Evolutionary conservation across 2,888 invertebrate genomes (phyloP).

Genomic region (Ethmia dodecea): DNA sequence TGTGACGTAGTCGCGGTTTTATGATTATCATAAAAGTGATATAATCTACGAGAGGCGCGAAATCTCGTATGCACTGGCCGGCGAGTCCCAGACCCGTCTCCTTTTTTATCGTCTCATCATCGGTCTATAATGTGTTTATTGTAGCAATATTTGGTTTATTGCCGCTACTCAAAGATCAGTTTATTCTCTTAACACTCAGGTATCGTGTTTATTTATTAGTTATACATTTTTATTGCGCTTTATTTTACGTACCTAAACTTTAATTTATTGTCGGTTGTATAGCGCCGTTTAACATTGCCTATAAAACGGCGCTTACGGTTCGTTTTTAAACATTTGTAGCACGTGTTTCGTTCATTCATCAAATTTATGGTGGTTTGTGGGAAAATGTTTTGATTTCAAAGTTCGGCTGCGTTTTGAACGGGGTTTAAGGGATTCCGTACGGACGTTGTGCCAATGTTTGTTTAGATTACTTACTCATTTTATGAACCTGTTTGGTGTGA

Average conservation of each 20-base stretch:
- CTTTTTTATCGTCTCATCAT: conserved; percentile 68
- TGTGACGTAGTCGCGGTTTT: conserved; percentile 56
- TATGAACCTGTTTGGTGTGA: conserved; percentile 17
- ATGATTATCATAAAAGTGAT: conserved; percentile 70
- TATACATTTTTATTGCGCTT: conserved; percentile 77
- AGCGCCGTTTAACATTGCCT: conserved; percentile 74
- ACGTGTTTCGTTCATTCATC: conserved; percentile 77
- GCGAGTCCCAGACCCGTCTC: conserved; percentile 30
- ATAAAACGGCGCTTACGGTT: conserved; percentile 74
- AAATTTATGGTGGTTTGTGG: conserved; percentile 73
- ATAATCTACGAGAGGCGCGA: conserved; percentile 40
- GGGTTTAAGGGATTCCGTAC: conserved; percentile 26
- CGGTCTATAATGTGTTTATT: conserved; percentile 74
- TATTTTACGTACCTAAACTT: conserved; percentile 76
- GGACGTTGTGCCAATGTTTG: conserved; percentile 24
- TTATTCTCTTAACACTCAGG: conserved; percentile 75
- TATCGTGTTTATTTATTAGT: conserved; percentile 78
- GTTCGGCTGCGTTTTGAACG: conserved; percentile 34
- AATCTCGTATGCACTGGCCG: conserved; percentile 29
- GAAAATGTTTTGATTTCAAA: conserved; percentile 67
- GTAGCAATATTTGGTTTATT: conserved; percentile 76
- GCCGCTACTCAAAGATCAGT: conserved; percentile 68
- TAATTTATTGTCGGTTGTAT: conserved; percentile 75
- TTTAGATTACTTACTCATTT: conserved; percentile 27
- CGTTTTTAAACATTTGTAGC: conserved; percentile 75